Conservation (phyloP, 1,140 invertebrate genomes). For the Drosophila lacertosa region DNA sequence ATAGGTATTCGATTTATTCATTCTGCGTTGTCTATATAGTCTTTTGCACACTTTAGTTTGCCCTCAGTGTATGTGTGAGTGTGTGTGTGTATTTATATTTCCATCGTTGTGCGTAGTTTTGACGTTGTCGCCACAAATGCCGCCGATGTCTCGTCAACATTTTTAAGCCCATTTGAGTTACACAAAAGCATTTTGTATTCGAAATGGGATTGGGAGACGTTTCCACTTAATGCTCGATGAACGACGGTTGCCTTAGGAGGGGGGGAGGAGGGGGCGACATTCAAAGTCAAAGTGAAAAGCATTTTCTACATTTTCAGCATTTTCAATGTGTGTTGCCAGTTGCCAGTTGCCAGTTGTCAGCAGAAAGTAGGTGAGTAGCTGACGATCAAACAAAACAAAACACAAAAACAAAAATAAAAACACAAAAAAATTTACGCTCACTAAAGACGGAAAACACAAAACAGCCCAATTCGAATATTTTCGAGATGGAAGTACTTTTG, state of each 20-base stretch:
- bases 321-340: slow-evolving; percentile 42
- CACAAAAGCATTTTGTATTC: slow-evolving; percentile 31
- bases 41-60: no score
- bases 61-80: neutral
- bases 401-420: slow-evolving; percentile 1
- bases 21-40: no score
- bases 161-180: slow-evolving; percentile 49
- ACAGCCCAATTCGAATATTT: no score
- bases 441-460: no score
- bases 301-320: slow-evolving; percentile 18
- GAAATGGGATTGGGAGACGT: slow-evolving; percentile 36
- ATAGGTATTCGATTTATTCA: no score
- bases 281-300: slow-evolving; percentile 32
- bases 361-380: slow-evolving; percentile 28
- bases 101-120: neutral
- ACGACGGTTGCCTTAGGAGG: neutral
- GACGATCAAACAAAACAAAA: slow-evolving; percentile 34
- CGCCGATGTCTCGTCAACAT: slow-evolving; percentile 34
- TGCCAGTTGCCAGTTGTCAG: slow-evolving; percentile 50
- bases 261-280: no score
- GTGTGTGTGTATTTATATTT: neutral
- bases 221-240: slow-evolving; percentile 14
- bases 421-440: neutral
- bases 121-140: slow-evolving; percentile 38
- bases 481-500: no score